Evolutionary conservation across 2,113 vertebrate species (phyloP).

Genomic region (Coturnix japonica): DNA sequence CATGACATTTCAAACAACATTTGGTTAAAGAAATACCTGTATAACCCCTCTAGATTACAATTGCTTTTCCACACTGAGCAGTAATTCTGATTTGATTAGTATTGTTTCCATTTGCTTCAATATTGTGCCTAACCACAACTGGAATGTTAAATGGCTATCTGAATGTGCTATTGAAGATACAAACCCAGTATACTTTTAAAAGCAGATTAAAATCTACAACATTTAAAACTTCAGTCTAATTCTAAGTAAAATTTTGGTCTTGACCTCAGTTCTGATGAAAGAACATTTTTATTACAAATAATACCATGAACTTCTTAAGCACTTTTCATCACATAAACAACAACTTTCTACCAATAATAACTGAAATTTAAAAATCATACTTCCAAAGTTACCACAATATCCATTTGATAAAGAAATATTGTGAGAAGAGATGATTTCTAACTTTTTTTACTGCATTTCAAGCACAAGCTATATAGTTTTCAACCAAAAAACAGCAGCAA

Average conservation of each 20-base stretch:
- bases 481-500: background rate
- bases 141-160: background rate
- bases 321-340: background rate
- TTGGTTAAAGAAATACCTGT: background rate
- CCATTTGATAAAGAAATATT: background rate
- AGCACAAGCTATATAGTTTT: background rate
- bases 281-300: background rate
- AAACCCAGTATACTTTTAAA: background rate
- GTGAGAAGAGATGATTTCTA: background rate
- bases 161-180: background rate
- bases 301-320: background rate
- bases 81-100: background rate
- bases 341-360: background rate
- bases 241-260: background rate
- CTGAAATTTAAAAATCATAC: accelerated
- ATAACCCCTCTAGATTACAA: background rate
- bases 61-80: background rate
- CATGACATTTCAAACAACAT: background rate
- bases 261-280: background rate
- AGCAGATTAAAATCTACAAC: background rate
- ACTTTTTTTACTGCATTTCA: background rate
- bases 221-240: background rate
- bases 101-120: background rate
- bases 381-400: background rate
- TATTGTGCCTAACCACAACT: background rate